Evolutionary conservation across 2,797 vertebrate genomes (phyloP), one percentile per base, ranked within the genome.

Genomic region (Craterocephalus amniculus): DNA sequence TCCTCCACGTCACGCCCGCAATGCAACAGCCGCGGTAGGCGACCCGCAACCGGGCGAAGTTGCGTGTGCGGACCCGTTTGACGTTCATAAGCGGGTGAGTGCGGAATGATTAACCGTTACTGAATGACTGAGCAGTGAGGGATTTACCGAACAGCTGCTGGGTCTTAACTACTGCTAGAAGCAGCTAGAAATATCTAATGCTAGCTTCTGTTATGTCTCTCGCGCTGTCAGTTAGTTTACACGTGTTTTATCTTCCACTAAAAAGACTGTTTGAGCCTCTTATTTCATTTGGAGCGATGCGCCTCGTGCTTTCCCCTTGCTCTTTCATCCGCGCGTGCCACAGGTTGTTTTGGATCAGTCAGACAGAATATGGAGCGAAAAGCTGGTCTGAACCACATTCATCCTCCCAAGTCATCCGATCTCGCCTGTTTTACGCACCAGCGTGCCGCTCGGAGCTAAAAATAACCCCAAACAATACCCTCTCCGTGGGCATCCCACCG

Each of bases 31-130:
- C 0, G 57, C 70, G 76, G 51, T 77, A 82, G 73, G 76, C 78
- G 73, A 67, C 85, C 85, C 36, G 78, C 74, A 76, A 58, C 63
- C 68, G 60, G 76, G 34, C 22, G 82, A 81, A 85, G 71, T 80
- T 83, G 81, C 12, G 74, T 27, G 75, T 18, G 68, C 16, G 83
- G 74, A 79, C 71, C 52, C 13, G 65, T 55, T 81, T 72, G 60
- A 66, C 85, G 81, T 79, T 78, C 80, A 60, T 29, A 13, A 76
- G 52, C 81, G 67, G 81, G 91, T 92, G 35, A 92, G 90, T 87
- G 51, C 20, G 66, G 45, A n/a, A 57, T 32, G 84, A 81, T 86
- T 83, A 65, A 63, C 80, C 85, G 85, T 49, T 79, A 68, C 6
- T 20, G 58, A 61, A 38, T 20, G 52, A 18, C 22, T 3, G 79